Conservation (phyloP, 2,797 vertebrate species). For the Pempheris klunzingeri region DNA sequence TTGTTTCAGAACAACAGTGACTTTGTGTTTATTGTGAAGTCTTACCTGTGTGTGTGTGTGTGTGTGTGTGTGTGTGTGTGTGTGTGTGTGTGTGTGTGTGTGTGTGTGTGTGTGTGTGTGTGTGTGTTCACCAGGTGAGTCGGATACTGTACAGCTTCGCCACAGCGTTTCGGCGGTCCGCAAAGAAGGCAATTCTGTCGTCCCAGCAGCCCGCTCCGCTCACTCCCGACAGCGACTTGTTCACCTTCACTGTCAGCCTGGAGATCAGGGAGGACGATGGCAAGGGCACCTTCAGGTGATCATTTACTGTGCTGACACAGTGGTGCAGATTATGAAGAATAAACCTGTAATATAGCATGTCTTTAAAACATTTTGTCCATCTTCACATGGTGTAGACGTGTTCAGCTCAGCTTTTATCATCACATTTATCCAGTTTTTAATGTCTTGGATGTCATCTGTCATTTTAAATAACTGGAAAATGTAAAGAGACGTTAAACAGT, state of each 20-base stretch:
- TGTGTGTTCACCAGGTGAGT: slow-evolving; percentile 89
- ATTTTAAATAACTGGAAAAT: slow-evolving; percentile 6
- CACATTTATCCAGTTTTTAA: not conserved
- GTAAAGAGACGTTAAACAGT: not conserved
- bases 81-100: slow-evolving; percentile 3
- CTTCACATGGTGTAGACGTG: too few relatives aligned
- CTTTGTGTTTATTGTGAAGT: not conserved
- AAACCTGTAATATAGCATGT: not conserved
- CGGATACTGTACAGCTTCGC: slow-evolving; percentile 98
- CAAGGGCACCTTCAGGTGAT: slow-evolving; percentile 97
- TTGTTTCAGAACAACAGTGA: not conserved
- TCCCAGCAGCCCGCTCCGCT: slow-evolving; percentile 89
- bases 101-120: slow-evolving; percentile 3
- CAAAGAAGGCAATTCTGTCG: slow-evolving; percentile 90
- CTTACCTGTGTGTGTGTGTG: slow-evolving; percentile 7
- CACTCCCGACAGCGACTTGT: slow-evolving; percentile 97
- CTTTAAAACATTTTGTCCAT: too few relatives aligned
- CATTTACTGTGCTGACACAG: not conserved
- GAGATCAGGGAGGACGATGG: slow-evolving; percentile 99
- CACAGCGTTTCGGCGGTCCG: slow-evolving; percentile 96
- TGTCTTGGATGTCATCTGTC: not conserved
- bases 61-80: slow-evolving; percentile 3
- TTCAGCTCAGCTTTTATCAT: not conserved
- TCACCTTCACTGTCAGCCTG: slow-evolving; percentile 96
- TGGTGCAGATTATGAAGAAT: not conserved